These are phyloP conservation scores for Chymomyza procnemis DNA, from an alignment of 2,888 invertebrate genomes.

Conservation along the genomic window DNA sequence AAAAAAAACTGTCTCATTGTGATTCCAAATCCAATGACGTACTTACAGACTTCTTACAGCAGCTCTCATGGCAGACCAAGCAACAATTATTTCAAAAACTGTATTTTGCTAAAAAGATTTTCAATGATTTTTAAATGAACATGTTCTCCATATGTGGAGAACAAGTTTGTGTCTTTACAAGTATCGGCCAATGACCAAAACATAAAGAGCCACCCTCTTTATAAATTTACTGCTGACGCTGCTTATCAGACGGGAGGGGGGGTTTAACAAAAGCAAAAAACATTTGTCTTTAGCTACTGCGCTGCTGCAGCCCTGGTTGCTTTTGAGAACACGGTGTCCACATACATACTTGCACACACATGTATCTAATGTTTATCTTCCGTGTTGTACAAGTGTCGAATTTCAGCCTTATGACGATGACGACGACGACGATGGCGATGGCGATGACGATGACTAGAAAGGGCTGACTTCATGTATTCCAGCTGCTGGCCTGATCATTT, in stretches of 20 bases:
- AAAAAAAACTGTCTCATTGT: too few relatives aligned
- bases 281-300: background rate
- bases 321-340: background rate
- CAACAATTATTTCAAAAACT: too few relatives aligned
- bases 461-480: background rate
- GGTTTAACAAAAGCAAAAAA: background rate
- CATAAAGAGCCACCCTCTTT: too few relatives aligned
- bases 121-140: too few relatives aligned
- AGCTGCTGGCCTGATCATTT: background rate
- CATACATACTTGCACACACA: slow-evolving; percentile 6
- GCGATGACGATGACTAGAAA: background rate
- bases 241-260: background rate
- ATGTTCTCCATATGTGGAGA: too few relatives aligned
- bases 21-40: too few relatives aligned
- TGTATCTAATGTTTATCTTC: slow-evolving; percentile 59
- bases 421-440: background rate
- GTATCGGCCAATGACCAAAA: too few relatives aligned
- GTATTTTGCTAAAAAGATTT: too few relatives aligned
- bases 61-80: too few relatives aligned
- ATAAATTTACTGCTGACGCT: background rate
- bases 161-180: too few relatives aligned
- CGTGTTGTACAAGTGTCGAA: slow-evolving; percentile 51
- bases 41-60: too few relatives aligned
- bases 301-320: background rate
- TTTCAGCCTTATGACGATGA: background rate